phyloP scores from a whole-genome alignment of 53 echinoderm and acorn worm genomes.

The Stichopus horrens region DNA sequence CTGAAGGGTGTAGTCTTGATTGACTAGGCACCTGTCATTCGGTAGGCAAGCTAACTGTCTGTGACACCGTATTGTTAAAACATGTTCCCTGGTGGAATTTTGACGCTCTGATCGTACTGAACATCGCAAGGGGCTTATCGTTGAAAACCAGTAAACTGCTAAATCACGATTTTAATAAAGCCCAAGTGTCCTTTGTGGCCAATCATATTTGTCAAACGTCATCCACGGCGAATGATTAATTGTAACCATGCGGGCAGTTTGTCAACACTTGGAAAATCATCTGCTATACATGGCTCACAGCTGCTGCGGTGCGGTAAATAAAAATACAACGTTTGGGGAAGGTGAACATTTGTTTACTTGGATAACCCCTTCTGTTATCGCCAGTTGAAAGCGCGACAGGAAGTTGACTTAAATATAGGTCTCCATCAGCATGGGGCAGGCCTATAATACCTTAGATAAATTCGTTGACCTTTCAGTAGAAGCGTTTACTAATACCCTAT shows the following conservation, averaged over 20 bases:
- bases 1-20: conserved; percentile 7
- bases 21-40: conserved; percentile 11
- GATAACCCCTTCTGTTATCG: not conserved
- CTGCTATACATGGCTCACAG: not conserved
- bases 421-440: not conserved
- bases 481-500: not conserved
- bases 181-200: not conserved
- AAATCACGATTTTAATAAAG: not conserved
- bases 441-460: not conserved
- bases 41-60: not conserved
- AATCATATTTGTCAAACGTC: conserved; percentile 11
- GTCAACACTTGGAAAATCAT: conserved; percentile 11
- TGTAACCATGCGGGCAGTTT: conserved; percentile 1
- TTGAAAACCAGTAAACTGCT: not conserved
- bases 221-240: not conserved
- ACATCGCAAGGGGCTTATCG: not conserved
- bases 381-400: not conserved
- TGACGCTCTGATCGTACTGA: not conserved
- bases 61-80: conserved; percentile 4
- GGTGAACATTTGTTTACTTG: not conserved
- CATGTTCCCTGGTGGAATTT: conserved; percentile 12
- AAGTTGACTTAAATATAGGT: not conserved
- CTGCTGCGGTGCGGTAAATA: not conserved
- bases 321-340: not conserved
- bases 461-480: not conserved